A percentile compares a stretch with the other conserved stretches of the same genome.
Evolutionary conservation across 2,113 vertebrate genomes (phyloP).

Genomic region (Madoqua kirkii): DNA sequence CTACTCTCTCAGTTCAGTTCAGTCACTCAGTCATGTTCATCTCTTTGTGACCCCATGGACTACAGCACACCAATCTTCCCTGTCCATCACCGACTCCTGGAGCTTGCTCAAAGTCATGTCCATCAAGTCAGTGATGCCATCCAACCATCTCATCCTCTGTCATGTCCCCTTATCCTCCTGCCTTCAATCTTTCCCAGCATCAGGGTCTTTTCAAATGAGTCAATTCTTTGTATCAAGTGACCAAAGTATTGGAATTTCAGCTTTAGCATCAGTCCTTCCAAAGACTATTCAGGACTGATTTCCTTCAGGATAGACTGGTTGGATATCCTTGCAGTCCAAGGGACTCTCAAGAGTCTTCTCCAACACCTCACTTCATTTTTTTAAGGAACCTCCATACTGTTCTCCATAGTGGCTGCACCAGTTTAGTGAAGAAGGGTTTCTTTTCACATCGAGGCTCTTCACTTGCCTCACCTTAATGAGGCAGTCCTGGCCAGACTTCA

Average conservation of each 20-base stretch:
- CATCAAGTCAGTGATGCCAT: background rate
- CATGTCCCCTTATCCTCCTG: rapidly evolving
- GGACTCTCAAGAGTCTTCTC: background rate
- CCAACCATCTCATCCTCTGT: background rate
- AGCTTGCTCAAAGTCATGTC: background rate
- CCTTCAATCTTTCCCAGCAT: background rate
- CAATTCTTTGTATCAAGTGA: background rate
- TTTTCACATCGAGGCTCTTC: background rate
- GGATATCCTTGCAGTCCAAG: background rate
- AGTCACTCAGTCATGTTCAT: background rate
- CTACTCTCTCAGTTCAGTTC: background rate
- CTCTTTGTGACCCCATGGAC: background rate
- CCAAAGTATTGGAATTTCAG: background rate
- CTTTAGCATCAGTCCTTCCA: background rate
- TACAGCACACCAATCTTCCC: background rate
- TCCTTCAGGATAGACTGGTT: background rate
- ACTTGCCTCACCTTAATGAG: background rate
- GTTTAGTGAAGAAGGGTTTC: background rate
- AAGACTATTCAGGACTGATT: background rate
- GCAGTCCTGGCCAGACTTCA: background rate
- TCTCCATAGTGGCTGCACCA: background rate
- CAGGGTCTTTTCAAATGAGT: background rate
- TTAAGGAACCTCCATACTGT: background rate
- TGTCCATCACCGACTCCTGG: background rate
- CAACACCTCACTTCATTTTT: background rate